Base-by-base conservation (phyloP, 2,797 vertebrate species). In the Pempheris klunzingeri region DNA sequence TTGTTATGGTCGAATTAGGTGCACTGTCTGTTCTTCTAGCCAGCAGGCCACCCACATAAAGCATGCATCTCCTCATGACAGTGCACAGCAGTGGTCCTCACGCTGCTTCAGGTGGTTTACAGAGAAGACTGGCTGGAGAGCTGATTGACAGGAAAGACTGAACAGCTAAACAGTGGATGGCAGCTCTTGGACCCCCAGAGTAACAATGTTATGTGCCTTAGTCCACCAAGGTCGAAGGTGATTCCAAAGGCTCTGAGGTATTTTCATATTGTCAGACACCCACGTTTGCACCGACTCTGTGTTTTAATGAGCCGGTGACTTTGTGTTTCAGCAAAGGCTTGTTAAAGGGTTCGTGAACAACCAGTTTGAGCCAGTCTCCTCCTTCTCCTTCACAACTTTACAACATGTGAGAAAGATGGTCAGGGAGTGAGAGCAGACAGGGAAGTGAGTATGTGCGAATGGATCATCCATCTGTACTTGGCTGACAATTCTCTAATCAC, bases 401-500 rank as follows among this genome's bases (percentile, higher is more conserved):
- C 75, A 78, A 22, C 76, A 66, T 80, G 70, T 52, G 72, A 81
- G 47, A 46, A 38, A 54, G 34, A 47, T 10, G 32, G 63, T 71
- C 71, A 58, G 77, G 70, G 75, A 80, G 55, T 39, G 61, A 60
- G 77, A 77, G 61, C 63, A 73, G 64, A 67, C 66, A 26, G 50
- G 46, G 69, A 79, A 63, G 62, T 71, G 74, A 77, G 71, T 24
- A 61, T 74, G 61, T 84, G 81, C 83, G 77, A 86, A 80, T 72
- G 77, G 76, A 78, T 82, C 80, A 79, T 49, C 83, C 62, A 74
- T 86, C 77, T 81, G 79, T 50, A 73, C 83, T 90, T 89, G 82
- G 77, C 68, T 73, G 85, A 76, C 80, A 85, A 57, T 83, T 84
- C 80, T 88, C 80, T 71, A 86, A 88, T 88, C 76, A 78, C 65